phyloP scores from a whole-genome alignment of 2,888 invertebrate genomes.

The Euproctis similis region DNA sequence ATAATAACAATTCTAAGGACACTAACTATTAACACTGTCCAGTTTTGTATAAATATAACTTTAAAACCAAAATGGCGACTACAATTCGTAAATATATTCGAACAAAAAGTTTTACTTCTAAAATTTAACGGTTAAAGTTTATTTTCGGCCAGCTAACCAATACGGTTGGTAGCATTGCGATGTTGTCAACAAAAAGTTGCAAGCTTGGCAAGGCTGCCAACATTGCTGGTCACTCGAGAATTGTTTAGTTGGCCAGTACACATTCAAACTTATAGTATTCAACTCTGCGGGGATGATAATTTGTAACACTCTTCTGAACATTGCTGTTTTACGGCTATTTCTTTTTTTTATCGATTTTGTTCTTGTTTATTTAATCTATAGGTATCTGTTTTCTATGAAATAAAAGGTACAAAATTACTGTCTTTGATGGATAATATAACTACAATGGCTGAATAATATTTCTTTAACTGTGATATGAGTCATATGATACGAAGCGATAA shows the following conservation, averaged over 20 bases:
- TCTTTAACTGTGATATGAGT: conserved; percentile 12
- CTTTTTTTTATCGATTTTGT: not conserved
- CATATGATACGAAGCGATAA: conserved; percentile 7
- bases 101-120: not conserved
- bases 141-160: conserved; percentile 4
- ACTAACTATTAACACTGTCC: conserved; percentile 57
- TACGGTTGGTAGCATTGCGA: conserved; percentile 5
- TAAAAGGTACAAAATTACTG: too few relatives aligned
- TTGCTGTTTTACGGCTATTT: conserved; percentile 17
- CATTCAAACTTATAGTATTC: conserved; percentile 27
- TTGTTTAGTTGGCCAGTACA: conserved; percentile 57
- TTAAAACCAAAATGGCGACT: conserved; percentile 15
- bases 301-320: conserved; percentile 24
- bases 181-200: conserved; percentile 34
- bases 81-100: not conserved
- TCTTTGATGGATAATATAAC: too few relatives aligned
- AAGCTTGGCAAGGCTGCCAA: conserved; percentile 54
- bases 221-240: conserved; percentile 53
- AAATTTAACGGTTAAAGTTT: conserved; percentile 1
- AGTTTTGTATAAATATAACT: conserved; percentile 51
- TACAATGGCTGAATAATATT: too few relatives aligned
- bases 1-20: conserved; percentile 53
- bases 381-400: too few relatives aligned
- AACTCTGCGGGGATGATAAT: conserved; percentile 23
- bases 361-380: too few relatives aligned